Percentiles rank a stretch among this genome's conserved stretches.
Conservation (phyloP, 2,888 invertebrate genomes). For the Pelosia muscerda region DNA sequence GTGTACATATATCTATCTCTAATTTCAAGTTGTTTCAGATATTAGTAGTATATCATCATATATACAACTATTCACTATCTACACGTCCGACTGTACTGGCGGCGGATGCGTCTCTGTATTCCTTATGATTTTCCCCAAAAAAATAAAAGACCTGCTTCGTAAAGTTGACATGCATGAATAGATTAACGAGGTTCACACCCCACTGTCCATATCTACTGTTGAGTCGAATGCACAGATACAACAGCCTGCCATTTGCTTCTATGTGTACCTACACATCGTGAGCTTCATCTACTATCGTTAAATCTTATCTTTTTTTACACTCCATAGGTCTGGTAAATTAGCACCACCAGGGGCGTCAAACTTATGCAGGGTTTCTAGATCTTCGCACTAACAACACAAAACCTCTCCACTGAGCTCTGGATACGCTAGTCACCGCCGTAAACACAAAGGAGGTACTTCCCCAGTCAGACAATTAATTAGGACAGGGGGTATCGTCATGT, state of each 20-base stretch:
- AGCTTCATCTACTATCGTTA: not conserved
- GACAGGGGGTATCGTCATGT: too few relatives aligned
- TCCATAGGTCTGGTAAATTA: too few relatives aligned
- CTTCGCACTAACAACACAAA: too few relatives aligned
- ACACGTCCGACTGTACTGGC: not conserved
- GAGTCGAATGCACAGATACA: not conserved
- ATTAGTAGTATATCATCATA: slow-evolving; percentile 12
- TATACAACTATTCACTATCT: not conserved
- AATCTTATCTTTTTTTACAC: too few relatives aligned
- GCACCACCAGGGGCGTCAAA: too few relatives aligned
- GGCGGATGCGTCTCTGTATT: not conserved
- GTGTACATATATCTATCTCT: slow-evolving; percentile 16
- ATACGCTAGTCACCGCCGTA: too few relatives aligned
- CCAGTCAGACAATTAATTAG: too few relatives aligned
- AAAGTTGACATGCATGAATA: not conserved
- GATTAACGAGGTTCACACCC: not conserved
- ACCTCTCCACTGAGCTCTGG: too few relatives aligned
- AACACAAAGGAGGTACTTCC: too few relatives aligned
- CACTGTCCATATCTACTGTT: not conserved
- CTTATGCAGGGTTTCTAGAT: too few relatives aligned
- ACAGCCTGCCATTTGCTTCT: not conserved
- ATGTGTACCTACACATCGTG: not conserved
- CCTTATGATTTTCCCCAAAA: not conserved
- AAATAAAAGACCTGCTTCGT: not conserved
- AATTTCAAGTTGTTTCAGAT: slow-evolving; percentile 7